Base-by-base conservation (phyloP, 1,140 invertebrate genomes). In the Zophobas atratus region DNA sequence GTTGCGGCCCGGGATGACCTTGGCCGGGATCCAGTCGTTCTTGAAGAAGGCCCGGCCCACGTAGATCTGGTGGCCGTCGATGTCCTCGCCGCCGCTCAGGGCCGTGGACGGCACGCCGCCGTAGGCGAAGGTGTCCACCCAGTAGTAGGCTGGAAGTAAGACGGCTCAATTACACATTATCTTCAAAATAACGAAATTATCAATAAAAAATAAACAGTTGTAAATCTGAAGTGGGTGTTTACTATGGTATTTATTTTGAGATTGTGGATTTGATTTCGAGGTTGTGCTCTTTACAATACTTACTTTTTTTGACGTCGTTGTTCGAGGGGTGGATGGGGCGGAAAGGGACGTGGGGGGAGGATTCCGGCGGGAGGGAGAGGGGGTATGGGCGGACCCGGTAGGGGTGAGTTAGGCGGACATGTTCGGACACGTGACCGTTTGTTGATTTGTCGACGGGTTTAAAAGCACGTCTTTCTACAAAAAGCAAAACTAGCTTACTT, bases 11-110 rank as follows among this genome's bases (percentile, higher is more conserved):
- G 94, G 93, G 36, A 94, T 92, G 2, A 95, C 89, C 87, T 95
- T 95, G 0, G 93, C 93, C 6, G 94, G 94, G 6, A 95, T 79
- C 81, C 93, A 87, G 82, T 95, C 93, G 1, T 92, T 93, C 72
- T 91, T 89, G 83, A 95, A 92, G 53, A 86, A 91, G 0, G 92
- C 92, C 70, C 94, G 88, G 1, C 94, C 94, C 1, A 95, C 92
- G 82, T 90, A 95, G 70, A 96, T 93, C 46, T 89, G 87, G 0
- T 88, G 88, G n/a, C 93, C 93, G 81, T 94, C 93, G 2, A 86
- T 81, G 81, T 96, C 94, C 1, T 88, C 87, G 2, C 94, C 95
- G 5, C 92, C 94, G 0, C 85, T 81, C 2, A 96, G 88, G 2
- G 93, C 93, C 32, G 83, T 83, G 1, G 81, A 63, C 39, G 85